A percentile compares a stretch with the other conserved stretches of the same genome.
Conservation (phyloP, 1,140 invertebrate genomes). For the Ceratosolen fusciceps region DNA sequence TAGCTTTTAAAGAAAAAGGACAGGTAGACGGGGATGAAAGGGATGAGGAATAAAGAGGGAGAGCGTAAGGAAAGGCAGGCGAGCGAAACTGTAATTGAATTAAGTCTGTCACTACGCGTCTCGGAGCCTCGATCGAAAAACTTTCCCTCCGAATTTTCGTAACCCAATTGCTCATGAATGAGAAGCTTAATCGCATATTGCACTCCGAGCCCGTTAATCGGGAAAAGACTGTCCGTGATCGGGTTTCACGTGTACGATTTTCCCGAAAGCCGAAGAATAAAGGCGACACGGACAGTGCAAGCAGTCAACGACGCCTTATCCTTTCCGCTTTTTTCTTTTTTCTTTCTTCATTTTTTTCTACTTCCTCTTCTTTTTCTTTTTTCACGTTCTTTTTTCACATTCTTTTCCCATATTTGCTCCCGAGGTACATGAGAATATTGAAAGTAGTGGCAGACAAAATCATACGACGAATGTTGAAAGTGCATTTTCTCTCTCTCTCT, state of each 20-base stretch:
- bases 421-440: too few species aligned
- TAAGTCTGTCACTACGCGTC: slow-evolving; percentile 22
- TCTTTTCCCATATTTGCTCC: too few species aligned
- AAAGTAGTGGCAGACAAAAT: too few species aligned
- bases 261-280: not conserved
- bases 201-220: slow-evolving; percentile 18
- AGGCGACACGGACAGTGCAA: not conserved
- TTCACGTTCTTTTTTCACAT: too few species aligned
- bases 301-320: too few species aligned
- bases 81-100: slow-evolving; percentile 37
- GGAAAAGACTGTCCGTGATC: slow-evolving; percentile 35
- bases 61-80: not conserved
- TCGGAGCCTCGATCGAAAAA: slow-evolving; percentile 34
- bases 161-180: slow-evolving; percentile 40
- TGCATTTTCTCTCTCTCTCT: too few species aligned
- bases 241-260: slow-evolving; percentile 23
- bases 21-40: not conserved
- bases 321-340: too few species aligned
- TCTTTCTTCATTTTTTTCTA: too few species aligned
- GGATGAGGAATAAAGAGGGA: not conserved
- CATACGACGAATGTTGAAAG: too few species aligned
- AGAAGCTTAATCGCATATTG: slow-evolving; percentile 7
- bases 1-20: not conserved
- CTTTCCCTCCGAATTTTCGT: slow-evolving; percentile 42
- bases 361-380: too few species aligned